Evolutionary conservation across 2,113 vertebrate species (phyloP), one percentile per base, ranked within the genome.

Genomic region (Phaethornis superciliosus): DNA sequence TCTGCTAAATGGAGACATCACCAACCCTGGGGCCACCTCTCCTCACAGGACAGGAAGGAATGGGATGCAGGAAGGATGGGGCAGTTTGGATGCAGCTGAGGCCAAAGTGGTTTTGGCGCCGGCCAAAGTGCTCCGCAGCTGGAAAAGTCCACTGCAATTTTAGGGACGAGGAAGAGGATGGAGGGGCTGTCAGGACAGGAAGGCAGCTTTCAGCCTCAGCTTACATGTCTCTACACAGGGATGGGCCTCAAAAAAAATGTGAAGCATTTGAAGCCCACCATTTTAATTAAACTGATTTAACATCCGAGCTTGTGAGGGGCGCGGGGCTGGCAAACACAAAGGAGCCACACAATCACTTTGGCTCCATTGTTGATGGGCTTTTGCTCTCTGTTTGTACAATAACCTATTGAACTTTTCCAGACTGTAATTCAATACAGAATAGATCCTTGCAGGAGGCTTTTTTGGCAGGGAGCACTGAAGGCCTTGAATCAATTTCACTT

Each of bases 321-420:
- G 12, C 42, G 46, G 93, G 95, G 94, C 92, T 88, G 91, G 87
- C 91, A 32, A 77, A 35, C 94, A 95, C 96, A 96, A 95, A 95
- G 94, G 71, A 95, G 91, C 93, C 9, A 44, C 79, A 95, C 91
- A 93, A 93, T 95, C 96, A 82, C 93, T 95, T 94, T 89, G 88
- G 79, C 92, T 96, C 95, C 88, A 95, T 95, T 95, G 96, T 95
- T 95, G 96, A 95, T 2, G 79, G 80, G 91, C 94, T 97, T 96
- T 96, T 95, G 82, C 96, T 96, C 94, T 97, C 95, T 96, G 95
- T 97, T 97, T 97, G 96, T 96, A 95, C 95, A 97, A 97, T 97
- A 96, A 97, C 96, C 95, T 97, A 96, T 97, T 97, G 96, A 97
- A 97, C 95, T 95, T 96, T 94, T 96, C 96, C 93, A 94, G 94